Conservation (phyloP, 1,140 invertebrate genomes). For the Bombus vancouverensis region DNA sequence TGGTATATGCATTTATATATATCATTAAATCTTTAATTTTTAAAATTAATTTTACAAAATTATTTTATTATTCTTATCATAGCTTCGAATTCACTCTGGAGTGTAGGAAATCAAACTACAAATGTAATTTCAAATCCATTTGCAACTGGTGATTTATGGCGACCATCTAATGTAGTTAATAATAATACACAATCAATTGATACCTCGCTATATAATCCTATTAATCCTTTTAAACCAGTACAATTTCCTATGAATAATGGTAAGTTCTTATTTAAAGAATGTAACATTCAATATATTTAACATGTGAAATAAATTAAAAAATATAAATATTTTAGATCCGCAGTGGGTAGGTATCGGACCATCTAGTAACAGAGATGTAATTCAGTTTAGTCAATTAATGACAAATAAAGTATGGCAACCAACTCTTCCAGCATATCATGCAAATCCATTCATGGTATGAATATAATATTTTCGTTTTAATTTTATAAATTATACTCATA, state of each 20-base stretch:
- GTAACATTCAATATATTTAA: background rate
- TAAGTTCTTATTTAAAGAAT: conserved; percentile 46
- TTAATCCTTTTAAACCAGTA: conserved; percentile 78
- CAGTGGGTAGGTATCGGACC: conserved; percentile 76
- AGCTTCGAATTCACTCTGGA: conserved; percentile 77
- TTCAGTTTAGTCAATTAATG: conserved; percentile 81
- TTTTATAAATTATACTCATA: conserved; percentile 8
- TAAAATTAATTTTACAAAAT: background rate
- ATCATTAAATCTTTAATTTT: conserved; percentile 2
- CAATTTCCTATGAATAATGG: conserved; percentile 78
- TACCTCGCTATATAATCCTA: conserved; percentile 73
- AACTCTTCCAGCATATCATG: conserved; percentile 78
- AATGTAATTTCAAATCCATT: conserved; percentile 81
- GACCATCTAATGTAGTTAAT: conserved; percentile 78
- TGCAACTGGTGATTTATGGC: conserved; percentile 75
- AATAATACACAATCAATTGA: conserved; percentile 78
- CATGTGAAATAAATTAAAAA: background rate
- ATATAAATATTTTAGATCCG: conserved; percentile 69
- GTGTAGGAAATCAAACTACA: conserved; percentile 71
- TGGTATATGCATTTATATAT: conserved; percentile 61
- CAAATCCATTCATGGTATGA: conserved; percentile 81
- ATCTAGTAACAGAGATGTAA: conserved; percentile 78
- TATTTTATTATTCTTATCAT: conserved; percentile 43
- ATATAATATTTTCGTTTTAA: conserved; percentile 29
- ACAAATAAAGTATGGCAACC: conserved; percentile 81